Evolutionary conservation across 2,888 invertebrate species (phyloP).

Genomic region (Drosophila anomalipes): DNA sequence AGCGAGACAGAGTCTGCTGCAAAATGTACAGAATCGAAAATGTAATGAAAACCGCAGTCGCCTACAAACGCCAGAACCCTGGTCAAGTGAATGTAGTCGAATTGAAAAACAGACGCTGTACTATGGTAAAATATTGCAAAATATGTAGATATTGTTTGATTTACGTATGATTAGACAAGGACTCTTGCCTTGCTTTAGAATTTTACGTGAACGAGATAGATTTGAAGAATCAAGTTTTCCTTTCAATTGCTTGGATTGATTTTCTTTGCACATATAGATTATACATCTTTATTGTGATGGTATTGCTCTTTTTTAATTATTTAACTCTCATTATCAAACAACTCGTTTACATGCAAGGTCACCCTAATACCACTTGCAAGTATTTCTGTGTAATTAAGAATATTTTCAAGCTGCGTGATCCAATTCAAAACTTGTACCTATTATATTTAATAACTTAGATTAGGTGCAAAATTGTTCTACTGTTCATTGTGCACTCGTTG

Average conservation of each 20-base stretch:
- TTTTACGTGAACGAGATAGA: not conserved
- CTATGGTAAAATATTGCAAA: slow-evolving; percentile 33
- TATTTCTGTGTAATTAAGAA: not conserved
- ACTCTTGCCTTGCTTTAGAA: not conserved
- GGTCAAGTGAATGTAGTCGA: slow-evolving; percentile 53
- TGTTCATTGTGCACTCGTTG: slow-evolving; percentile 34
- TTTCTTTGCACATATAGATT: not conserved
- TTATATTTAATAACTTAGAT: not conserved
- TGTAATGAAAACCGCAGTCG: slow-evolving; percentile 76
- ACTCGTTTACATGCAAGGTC: not conserved
- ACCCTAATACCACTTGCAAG: not conserved
- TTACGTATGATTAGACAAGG: not conserved
- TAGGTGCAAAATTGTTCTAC: slow-evolving; percentile 7
- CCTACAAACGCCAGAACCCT: slow-evolving; percentile 53
- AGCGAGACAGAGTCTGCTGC: slow-evolving; percentile 34
- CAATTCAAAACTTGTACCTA: not conserved
- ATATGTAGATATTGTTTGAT: not conserved
- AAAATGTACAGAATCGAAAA: slow-evolving; percentile 77
- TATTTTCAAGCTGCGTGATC: not conserved
- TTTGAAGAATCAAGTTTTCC: not conserved
- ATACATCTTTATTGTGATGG: not conserved
- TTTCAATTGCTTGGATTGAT: not conserved
- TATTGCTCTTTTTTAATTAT: not conserved
- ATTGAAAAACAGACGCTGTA: slow-evolving; percentile 57
- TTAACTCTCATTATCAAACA: not conserved